phyloP scores from a whole-genome alignment of 2,113 vertebrate genomes.

The Mustela lutreola region DNA sequence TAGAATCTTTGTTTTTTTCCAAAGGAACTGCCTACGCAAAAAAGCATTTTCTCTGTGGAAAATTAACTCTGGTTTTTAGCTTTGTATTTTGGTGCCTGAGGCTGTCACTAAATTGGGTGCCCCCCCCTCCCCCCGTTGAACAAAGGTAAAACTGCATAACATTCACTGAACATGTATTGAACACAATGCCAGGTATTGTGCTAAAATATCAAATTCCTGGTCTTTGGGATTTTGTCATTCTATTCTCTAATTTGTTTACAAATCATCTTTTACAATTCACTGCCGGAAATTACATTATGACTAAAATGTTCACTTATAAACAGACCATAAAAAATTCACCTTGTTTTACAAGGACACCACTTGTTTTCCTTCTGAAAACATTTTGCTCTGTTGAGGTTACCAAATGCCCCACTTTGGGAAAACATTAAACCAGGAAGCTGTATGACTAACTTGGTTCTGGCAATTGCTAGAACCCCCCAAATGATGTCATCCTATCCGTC shows the following conservation, averaged over 20 bases:
- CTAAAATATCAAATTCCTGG: constrained; percentile 1
- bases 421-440: constrained; percentile 69
- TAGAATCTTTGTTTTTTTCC: constrained; percentile 11
- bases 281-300: constrained; percentile 57
- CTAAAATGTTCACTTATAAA: constrained; percentile 50
- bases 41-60: neutral
- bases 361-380: constrained; percentile 69
- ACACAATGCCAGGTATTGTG: neutral
- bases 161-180: constrained; percentile 15
- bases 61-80: neutral
- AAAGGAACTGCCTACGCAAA: constrained; percentile 24
- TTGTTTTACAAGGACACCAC: constrained; percentile 60
- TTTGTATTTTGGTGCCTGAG: constrained; percentile 54
- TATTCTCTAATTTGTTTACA: constrained; percentile 18
- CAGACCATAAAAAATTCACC: constrained; percentile 38
- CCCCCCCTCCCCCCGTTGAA: neutral
- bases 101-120: neutral
- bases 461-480: constrained; percentile 62
- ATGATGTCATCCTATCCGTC: constrained; percentile 65
- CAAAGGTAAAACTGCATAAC: constrained; percentile 1
- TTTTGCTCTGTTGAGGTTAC: constrained; percentile 71
- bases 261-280: constrained; percentile 45
- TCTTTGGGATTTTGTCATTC: neutral
- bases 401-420: constrained; percentile 80
- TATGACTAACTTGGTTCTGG: constrained; percentile 76